Conservation (phyloP, 1,140 invertebrate species). For the Vollenhovia emeryi region DNA sequence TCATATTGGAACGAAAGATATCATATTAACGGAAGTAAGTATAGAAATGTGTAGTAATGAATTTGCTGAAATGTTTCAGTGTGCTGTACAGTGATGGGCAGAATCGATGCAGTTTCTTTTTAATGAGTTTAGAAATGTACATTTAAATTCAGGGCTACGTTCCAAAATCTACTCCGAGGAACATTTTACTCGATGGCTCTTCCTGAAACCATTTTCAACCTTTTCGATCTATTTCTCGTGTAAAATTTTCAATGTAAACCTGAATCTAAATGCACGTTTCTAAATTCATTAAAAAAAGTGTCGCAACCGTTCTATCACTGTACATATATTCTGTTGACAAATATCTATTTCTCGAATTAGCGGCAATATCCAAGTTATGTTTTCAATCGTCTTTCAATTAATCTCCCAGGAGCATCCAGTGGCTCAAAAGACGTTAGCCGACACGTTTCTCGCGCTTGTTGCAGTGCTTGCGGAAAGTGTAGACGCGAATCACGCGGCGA, state of each 20-base stretch:
- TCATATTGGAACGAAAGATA: conserved; percentile 92
- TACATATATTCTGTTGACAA: not conserved
- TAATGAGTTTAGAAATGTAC: too few species aligned
- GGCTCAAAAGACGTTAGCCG: conserved; percentile 88
- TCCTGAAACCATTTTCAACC: too few species aligned
- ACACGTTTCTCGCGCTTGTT: conserved; percentile 93
- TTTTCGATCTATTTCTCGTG: too few species aligned
- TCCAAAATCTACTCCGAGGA: too few species aligned
- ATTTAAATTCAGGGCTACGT: too few species aligned
- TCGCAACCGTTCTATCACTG: too few species aligned
- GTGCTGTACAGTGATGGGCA: too few species aligned
- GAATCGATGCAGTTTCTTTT: too few species aligned
- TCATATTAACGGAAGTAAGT: conserved; percentile 91
- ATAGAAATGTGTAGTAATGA: conserved; percentile 44
- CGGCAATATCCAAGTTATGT: conserved; percentile 11
- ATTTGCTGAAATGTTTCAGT: not conserved
- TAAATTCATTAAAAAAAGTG: too few species aligned
- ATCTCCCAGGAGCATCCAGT: conserved; percentile 92
- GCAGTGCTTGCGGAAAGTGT: conserved; percentile 88
- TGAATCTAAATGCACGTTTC: too few species aligned
- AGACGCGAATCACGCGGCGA: conserved; percentile 84
- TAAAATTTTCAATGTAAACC: too few species aligned
- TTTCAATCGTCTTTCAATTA: conserved; percentile 61
- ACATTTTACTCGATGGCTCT: too few species aligned
- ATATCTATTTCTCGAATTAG: not conserved